Evolutionary conservation across 2,888 invertebrate genomes (phyloP).

Genomic region (Cosmia trapezina): DNA sequence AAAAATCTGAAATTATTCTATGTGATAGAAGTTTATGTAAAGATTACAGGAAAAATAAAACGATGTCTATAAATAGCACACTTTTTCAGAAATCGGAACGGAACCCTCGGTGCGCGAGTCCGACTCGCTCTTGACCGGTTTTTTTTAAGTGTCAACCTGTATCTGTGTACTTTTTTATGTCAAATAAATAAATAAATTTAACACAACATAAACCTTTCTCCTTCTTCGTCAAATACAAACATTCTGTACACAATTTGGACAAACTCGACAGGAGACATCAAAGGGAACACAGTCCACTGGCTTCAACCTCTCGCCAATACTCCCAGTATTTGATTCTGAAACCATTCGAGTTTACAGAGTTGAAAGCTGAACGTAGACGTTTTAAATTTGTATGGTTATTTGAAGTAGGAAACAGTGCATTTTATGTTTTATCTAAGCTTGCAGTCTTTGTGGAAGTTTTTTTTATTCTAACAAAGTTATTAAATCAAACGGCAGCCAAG

Average conservation of each 20-base stretch:
- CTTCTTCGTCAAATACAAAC: slow-evolving; percentile 9
- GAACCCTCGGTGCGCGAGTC: no score
- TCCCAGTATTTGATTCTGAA: slow-evolving; percentile 47
- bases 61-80: no score
- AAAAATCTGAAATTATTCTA: no score
- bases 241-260: not conserved
- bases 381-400: slow-evolving; percentile 37
- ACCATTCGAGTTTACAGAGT: slow-evolving; percentile 42
- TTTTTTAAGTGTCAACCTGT: no score
- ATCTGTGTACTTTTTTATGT: no score
- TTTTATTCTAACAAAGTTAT: no score
- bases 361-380: slow-evolving; percentile 19
- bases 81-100: no score
- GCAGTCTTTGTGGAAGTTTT: not conserved
- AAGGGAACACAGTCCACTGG: slow-evolving; percentile 39
- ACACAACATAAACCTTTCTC: not conserved
- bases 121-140: no score
- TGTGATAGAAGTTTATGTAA: no score
- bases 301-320: slow-evolving; percentile 10
- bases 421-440: not conserved
- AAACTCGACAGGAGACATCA: slow-evolving; percentile 22
- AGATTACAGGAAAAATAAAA: no score
- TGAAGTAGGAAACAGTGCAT: not conserved
- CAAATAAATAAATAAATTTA: no score
- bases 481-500: no score